Evolutionary conservation across 2,888 invertebrate species (phyloP).

Genomic region (Mythimna vitellina): DNA sequence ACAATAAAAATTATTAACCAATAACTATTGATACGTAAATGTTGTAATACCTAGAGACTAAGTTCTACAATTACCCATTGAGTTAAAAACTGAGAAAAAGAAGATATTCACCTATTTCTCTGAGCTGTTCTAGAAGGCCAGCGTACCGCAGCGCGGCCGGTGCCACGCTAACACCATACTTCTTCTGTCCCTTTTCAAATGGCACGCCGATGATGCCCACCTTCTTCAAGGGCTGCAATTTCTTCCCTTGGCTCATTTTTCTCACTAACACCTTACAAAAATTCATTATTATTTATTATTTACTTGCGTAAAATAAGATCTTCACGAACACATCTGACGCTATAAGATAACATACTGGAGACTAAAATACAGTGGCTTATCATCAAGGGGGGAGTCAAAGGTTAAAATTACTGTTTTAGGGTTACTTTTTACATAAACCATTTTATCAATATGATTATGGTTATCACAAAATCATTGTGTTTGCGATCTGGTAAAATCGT

Average conservation of each 20-base stretch:
- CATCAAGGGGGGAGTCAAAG: conserved; percentile 70
- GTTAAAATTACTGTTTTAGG: conserved; percentile 63
- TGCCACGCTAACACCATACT: conserved; percentile 93
- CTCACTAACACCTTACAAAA: conserved; percentile 78
- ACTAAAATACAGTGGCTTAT: conserved; percentile 70
- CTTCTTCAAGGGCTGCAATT: conserved; percentile 82
- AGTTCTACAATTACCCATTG: background rate
- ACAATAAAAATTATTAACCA: no score
- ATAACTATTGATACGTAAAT: no score
- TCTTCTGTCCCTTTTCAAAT: conserved; percentile 94
- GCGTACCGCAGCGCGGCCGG: conserved; percentile 92
- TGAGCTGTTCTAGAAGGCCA: conserved; percentile 91
- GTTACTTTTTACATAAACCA: conserved; percentile 59
- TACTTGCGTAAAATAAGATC: conserved; percentile 54
- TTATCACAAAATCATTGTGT: conserved; percentile 15
- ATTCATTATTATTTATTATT: conserved; percentile 77
- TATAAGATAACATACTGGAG: conserved; percentile 64
- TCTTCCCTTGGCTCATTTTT: conserved; percentile 78
- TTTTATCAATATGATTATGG: conserved; percentile 13
- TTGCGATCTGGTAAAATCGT: conserved; percentile 2
- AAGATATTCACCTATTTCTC: conserved; percentile 90
- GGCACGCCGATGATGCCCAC: conserved; percentile 95
- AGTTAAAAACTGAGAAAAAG: background rate
- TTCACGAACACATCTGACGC: conserved; percentile 58
- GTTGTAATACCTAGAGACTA: background rate